Base-by-base conservation (phyloP, 1,140 invertebrate genomes). In the Polypedilum vanderplanki region DNA sequence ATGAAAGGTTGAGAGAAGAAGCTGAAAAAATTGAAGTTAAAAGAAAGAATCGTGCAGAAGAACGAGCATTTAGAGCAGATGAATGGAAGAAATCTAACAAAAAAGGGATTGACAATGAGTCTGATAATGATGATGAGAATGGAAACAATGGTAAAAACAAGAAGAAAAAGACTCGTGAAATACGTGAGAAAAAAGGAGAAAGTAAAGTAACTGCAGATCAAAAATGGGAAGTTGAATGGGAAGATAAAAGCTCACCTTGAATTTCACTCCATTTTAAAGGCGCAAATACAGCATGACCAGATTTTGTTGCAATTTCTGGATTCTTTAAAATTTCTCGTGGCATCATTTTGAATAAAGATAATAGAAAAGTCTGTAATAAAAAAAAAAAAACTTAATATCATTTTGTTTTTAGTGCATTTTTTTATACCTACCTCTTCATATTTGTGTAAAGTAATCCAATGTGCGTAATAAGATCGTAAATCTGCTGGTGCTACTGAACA, bases 381-480 rank as follows among this genome's bases (percentile, higher is more conserved):
- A 65, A 15, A 77, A 78, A 76, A 75, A n/a, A n/a, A n/a, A n/a
- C n/a, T n/a, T n/a, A n/a, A 70, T 20, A 41, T 17, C 41, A 57
- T 46, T 40, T 41, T 70, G 5, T 9, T 76, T 75, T 67, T 57
- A n/a, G 12, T 41, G 64, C 40, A 17, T 64, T 73, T 17, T 73
- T 41, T 41, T 75, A 67, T 64, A n/a, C 75, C 57, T 76, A 83
- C 79, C 78, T 81, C 78, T 74, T 83, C 79, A 64, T 80, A 79
- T 74, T 76, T 78, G 78, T 81, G 82, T 83, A 89, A 88, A 85
- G 80, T 88, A 20, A 91, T 80, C 83, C 88, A 88, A 78, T 87
- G 87, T n/a, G 88, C 87, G 79, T 91, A 92, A 73, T 90, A 86
- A 78, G 88, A 89, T 17, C 89, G 84, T 77, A 93, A 82, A 83